Conservation (phyloP, 2,113 vertebrate genomes). For the Ginglymostoma cirratum region DNA sequence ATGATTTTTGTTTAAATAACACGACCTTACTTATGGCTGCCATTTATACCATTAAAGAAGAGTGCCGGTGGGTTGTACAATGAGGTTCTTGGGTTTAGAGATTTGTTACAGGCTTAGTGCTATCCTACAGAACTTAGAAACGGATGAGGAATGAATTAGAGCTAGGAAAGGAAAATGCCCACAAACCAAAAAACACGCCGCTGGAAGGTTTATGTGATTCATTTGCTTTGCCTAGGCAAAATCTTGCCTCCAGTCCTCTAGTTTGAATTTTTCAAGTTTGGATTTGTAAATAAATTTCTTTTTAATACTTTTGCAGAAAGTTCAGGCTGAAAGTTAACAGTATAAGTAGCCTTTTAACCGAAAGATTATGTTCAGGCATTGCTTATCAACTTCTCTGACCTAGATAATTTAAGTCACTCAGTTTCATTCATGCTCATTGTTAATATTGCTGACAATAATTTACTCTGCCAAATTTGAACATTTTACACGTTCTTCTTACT, state of each 20-base stretch:
- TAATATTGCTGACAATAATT: not conserved
- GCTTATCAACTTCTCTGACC: too few relatives aligned
- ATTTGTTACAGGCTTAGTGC: not conserved
- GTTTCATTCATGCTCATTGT: not conserved
- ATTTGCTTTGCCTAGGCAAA: not conserved
- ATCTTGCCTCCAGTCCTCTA: not conserved
- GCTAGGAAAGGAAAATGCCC: not conserved
- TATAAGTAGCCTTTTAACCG: not conserved
- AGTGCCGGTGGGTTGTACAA: not conserved
- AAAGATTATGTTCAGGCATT: not conserved
- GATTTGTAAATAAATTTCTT: not conserved
- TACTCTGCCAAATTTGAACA: not conserved
- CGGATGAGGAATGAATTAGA: not conserved
- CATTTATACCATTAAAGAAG: not conserved
- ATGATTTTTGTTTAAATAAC: not conserved
- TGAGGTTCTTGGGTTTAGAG: not conserved
- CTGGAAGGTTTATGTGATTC: not conserved
- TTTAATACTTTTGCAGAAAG: not conserved
- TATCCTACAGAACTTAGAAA: not conserved
- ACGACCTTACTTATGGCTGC: not conserved
- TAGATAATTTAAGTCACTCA: not conserved
- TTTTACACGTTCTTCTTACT: not conserved
- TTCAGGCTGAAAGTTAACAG: not conserved
- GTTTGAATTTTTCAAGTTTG: not conserved
- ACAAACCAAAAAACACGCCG: not conserved